Evolutionary conservation across 2,797 vertebrate genomes (phyloP).

Genomic region (Enteromius afrohamiltoni): DNA sequence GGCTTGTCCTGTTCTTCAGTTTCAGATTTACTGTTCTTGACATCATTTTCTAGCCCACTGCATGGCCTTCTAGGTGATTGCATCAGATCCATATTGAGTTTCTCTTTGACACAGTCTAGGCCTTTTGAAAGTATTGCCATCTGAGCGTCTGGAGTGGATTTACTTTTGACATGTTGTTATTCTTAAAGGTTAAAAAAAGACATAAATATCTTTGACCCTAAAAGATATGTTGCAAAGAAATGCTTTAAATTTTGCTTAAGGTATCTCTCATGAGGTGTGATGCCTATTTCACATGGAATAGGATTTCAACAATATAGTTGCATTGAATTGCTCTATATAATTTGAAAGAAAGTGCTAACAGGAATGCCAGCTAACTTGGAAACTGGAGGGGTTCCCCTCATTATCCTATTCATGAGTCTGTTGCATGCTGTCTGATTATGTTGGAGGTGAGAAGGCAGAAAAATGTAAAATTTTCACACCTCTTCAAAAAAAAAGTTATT

Average conservation of each 20-base stretch:
- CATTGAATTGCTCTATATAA: constrained; percentile 13
- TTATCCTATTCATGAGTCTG: constrained; percentile 60
- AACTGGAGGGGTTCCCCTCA: constrained; percentile 48
- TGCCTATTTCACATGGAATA: neutral
- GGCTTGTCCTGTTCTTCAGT: neutral
- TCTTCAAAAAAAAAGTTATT: constrained; percentile 12
- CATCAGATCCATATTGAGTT: constrained; percentile 46
- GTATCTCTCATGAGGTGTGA: neutral
- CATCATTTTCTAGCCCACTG: constrained; percentile 41
- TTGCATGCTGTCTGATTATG: constrained; percentile 44
- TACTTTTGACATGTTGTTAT: constrained; percentile 9
- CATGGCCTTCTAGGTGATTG: constrained; percentile 54
- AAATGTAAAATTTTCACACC: constrained; percentile 34
- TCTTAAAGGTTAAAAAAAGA: neutral
- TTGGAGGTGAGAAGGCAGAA: constrained; percentile 55
- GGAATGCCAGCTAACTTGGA: constrained; percentile 42
- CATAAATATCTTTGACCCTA: neutral
- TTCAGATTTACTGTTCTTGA: constrained; percentile 47
- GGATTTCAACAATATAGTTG: neutral
- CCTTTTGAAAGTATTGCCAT: constrained; percentile 1
- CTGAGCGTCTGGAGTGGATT: constrained; percentile 17
- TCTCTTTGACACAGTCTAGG: constrained; percentile 39
- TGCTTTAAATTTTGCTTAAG: neutral
- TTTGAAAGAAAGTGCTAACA: constrained; percentile 33
- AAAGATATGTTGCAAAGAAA: neutral